Conservation (phyloP, 1,140 invertebrate genomes). For the Zaprionus gabonicus region DNA sequence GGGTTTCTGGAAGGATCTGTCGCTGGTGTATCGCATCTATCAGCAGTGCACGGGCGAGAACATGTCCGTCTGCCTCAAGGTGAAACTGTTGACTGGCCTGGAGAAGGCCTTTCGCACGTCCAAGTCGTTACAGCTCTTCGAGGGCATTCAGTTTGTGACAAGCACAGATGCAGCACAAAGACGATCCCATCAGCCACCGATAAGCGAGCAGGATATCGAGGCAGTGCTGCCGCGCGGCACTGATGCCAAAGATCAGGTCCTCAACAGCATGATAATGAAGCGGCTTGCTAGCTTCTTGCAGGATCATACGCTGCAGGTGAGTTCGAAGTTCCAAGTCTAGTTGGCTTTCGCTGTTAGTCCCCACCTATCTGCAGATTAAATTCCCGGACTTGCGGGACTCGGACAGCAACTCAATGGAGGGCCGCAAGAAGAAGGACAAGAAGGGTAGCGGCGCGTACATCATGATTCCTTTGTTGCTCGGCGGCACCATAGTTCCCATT, state of each 20-base stretch:
- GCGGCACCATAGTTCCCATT: conserved; percentile 91
- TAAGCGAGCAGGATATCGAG: conserved; percentile 87
- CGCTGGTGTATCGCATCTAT: conserved; percentile 86
- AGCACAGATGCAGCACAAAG: conserved; percentile 72
- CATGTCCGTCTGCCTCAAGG: conserved; percentile 90
- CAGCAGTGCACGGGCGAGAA: conserved; percentile 90
- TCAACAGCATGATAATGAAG: conserved; percentile 90
- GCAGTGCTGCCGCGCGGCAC: conserved; percentile 89
- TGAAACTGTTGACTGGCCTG: conserved; percentile 90
- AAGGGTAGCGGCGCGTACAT: conserved; percentile 90
- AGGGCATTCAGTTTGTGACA: conserved; percentile 88
- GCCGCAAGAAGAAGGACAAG: conserved; percentile 86
- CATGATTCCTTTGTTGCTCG: conserved; percentile 90
- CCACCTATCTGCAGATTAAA: conserved; percentile 53
- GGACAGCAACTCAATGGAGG: conserved; percentile 60
- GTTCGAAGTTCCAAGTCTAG: neutral
- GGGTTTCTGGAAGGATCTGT: conserved; percentile 77
- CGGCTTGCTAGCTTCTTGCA: conserved; percentile 90
- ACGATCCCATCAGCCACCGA: conserved; percentile 59
- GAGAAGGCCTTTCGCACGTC: conserved; percentile 88
- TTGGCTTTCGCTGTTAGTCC: neutral
- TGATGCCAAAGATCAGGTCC: conserved; percentile 89
- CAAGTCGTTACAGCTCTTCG: conserved; percentile 87
- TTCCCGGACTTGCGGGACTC: conserved; percentile 61
- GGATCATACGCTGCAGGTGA: conserved; percentile 91